Evolutionary conservation across 2,797 vertebrate species (phyloP).

Genomic region (Ctenopoma kingsleyae): DNA sequence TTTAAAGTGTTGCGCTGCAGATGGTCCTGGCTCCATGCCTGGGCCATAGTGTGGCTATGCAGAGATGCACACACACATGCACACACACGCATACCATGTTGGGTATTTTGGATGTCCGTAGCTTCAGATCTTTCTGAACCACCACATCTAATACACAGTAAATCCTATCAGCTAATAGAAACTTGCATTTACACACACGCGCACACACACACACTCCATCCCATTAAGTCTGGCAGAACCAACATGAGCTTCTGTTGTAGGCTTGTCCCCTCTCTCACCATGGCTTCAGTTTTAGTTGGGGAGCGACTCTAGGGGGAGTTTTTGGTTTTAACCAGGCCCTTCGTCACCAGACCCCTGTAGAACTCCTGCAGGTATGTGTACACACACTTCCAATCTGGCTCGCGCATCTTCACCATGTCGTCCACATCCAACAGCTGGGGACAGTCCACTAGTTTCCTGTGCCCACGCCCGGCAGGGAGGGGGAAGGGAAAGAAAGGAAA

Average conservation of each 20-base stretch:
- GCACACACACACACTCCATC: slow-evolving; percentile 14
- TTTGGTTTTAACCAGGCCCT: slow-evolving; percentile 99
- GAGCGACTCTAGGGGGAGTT: slow-evolving; percentile 91
- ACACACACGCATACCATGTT: slow-evolving; percentile 63
- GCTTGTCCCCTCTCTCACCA: slow-evolving; percentile 89
- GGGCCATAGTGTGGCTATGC: slow-evolving; percentile 46
- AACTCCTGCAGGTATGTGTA: slow-evolving; percentile 99
- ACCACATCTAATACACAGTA: slow-evolving; percentile 1
- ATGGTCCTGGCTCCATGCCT: slow-evolving; percentile 64
- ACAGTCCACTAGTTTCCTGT: slow-evolving; percentile 97
- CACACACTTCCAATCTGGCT: slow-evolving; percentile 99
- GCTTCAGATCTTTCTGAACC: slow-evolving; percentile 41
- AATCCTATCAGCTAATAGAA: slow-evolving; percentile 27
- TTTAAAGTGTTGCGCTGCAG: slow-evolving; percentile 76
- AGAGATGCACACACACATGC: slow-evolving; percentile 31
- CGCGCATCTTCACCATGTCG: slow-evolving; percentile 99
- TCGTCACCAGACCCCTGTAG: slow-evolving; percentile 99
- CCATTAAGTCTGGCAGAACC: slow-evolving; percentile 42
- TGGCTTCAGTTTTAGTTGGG: slow-evolving; percentile 82
- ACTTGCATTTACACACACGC: slow-evolving; percentile 15
- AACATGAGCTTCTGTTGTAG: slow-evolving; percentile 66
- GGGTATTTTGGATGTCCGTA: slow-evolving; percentile 53
- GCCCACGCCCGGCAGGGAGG: slow-evolving; percentile 71
- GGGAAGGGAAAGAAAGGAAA: slow-evolving; percentile 51
- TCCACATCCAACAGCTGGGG: slow-evolving; percentile 99